These are phyloP conservation scores for Connochaetes taurinus DNA, from an alignment of 2,113 vertebrate species.

Conservation along the genomic window DNA sequence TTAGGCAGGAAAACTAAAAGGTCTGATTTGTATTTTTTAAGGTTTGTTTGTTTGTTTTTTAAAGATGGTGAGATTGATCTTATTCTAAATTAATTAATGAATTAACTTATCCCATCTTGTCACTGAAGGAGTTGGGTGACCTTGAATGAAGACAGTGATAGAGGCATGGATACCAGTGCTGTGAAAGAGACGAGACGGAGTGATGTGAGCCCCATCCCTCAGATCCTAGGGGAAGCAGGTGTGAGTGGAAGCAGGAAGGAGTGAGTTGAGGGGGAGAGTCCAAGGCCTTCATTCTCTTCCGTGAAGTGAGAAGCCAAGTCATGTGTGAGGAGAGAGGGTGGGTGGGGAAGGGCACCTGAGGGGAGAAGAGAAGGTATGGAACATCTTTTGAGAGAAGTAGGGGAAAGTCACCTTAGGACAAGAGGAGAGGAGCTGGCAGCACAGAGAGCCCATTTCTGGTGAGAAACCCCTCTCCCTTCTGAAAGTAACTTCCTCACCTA, in stretches of 20 bases:
- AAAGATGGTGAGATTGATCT: neutral
- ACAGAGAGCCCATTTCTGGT: neutral
- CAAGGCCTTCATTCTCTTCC: neutral
- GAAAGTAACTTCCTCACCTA: neutral
- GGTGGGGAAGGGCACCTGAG: neutral
- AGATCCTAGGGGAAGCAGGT: fast-evolving
- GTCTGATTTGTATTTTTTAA: slow-evolving; percentile 12
- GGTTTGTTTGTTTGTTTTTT: neutral
- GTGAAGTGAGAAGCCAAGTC: neutral
- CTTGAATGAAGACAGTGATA: neutral
- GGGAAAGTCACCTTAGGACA: neutral
- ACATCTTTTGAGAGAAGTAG: neutral
- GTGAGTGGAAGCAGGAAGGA: neutral
- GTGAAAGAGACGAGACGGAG: neutral
- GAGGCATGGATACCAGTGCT: neutral
- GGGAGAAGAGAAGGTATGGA: neutral
- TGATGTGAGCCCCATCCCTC: fast-evolving
- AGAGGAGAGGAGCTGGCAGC: neutral
- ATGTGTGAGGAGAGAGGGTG: no score
- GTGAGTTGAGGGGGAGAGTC: fast-evolving
- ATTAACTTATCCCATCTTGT: neutral
- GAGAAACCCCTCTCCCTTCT: neutral
- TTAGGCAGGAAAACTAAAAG: neutral
- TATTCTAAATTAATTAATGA: neutral
- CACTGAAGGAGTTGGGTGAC: neutral